phyloP scores from a whole-genome alignment of 1,140 invertebrate species.

The Scaptomyza graminum region DNA sequence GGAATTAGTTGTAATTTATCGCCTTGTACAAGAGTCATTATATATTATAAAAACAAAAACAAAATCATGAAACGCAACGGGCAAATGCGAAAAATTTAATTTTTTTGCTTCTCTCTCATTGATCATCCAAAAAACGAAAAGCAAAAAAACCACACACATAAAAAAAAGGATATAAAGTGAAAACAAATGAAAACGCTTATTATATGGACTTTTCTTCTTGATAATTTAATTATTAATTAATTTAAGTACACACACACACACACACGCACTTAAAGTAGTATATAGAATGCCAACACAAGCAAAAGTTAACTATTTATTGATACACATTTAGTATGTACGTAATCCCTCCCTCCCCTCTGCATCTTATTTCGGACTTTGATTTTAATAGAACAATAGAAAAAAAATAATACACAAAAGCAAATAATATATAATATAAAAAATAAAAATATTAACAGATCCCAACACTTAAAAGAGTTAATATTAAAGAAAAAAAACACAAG shows the following conservation, averaged over 20 bases:
- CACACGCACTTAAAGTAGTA: slow-evolving; percentile 4
- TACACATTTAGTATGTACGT: slow-evolving; percentile 2
- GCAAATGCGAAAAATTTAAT: not conserved
- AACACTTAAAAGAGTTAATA: slow-evolving; percentile 11
- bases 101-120: slow-evolving; percentile 14
- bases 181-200: slow-evolving; percentile 76
- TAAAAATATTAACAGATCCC: not conserved
- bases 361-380: slow-evolving; percentile 5
- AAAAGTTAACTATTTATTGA: slow-evolving; percentile 67
- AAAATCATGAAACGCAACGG: slow-evolving; percentile 4
- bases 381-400: slow-evolving; percentile 7
- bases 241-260: slow-evolving; percentile 39
- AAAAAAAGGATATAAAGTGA: slow-evolving; percentile 57
- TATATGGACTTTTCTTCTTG: slow-evolving; percentile 71
- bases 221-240: slow-evolving; percentile 60
- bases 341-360: not conserved
- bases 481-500: slow-evolving; percentile 8
- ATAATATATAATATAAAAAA: not conserved
- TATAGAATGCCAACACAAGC: slow-evolving; percentile 13
- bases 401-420: not conserved
- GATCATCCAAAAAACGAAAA: slow-evolving; percentile 1
- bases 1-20: not conserved
- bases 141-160: slow-evolving; percentile 9
- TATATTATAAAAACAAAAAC: slow-evolving; percentile 11
- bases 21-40: slow-evolving; percentile 13